Evolutionary conservation across 2,797 vertebrate species (phyloP).

Genomic region (Hylomyscus alleni): DNA sequence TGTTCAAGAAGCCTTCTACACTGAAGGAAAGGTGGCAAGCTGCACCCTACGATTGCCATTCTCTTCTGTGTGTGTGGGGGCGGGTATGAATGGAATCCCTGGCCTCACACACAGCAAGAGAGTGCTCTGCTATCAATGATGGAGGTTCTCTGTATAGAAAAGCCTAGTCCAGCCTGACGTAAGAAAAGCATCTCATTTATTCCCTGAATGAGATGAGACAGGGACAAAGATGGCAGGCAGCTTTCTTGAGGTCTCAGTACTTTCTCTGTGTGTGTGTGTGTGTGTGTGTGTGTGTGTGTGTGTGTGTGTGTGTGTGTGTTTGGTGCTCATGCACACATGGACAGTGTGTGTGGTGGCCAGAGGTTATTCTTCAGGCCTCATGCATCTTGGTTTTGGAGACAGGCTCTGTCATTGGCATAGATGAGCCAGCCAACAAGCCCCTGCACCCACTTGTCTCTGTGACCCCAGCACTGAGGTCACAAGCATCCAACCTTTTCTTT

Average conservation of each 20-base stretch:
- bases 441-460: background rate
- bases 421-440: background rate
- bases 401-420: background rate
- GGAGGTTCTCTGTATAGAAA: background rate
- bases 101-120: too few relatives aligned
- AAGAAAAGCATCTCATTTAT: background rate
- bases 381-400: background rate
- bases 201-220: background rate
- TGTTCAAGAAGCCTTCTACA: background rate
- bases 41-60: fast-evolving
- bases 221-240: background rate
- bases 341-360: background rate
- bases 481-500: background rate
- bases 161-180: background rate
- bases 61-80: too few relatives aligned
- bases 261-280: background rate
- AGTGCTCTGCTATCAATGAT: too few relatives aligned
- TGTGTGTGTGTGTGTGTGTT: background rate
- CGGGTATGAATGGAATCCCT: background rate
- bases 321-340: background rate
- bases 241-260: background rate
- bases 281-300: background rate
- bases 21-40: background rate
- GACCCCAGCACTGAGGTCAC: background rate
- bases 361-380: too few relatives aligned